These are phyloP conservation scores for Otolemur garnettii DNA, from an alignment of 2,113 vertebrate species.

Conservation along the genomic window DNA sequence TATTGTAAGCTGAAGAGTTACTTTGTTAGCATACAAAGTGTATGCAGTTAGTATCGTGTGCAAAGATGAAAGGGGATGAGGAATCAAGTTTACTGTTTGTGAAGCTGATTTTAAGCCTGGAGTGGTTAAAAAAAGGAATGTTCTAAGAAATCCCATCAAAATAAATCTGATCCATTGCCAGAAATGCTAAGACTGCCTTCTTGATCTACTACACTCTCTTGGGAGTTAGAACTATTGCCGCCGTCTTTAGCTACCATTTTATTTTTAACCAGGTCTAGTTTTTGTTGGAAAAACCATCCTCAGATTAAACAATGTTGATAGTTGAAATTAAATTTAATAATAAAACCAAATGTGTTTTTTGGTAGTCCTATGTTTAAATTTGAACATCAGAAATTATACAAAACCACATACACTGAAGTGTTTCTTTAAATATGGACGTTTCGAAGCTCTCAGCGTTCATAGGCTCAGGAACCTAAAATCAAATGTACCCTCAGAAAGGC, in stretches of 20 bases:
- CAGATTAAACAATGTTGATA: neutral
- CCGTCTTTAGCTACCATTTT: conserved; percentile 65
- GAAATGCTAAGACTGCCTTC: conserved; percentile 62
- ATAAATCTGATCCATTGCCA: conserved; percentile 59
- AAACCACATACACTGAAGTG: neutral
- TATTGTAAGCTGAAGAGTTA: neutral
- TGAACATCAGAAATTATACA: conserved; percentile 43
- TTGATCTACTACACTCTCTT: conserved; percentile 29
- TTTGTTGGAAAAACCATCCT: conserved; percentile 56
- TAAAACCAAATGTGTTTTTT: conserved; percentile 30
- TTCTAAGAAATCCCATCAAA: conserved; percentile 66
- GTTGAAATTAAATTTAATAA: neutral
- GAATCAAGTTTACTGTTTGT: conserved; percentile 5
- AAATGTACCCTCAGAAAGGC: neutral
- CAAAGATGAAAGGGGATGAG: neutral
- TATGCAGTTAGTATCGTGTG: neutral
- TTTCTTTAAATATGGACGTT: conserved; percentile 40
- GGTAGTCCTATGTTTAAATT: conserved; percentile 38
- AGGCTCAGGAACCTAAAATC: neutral
- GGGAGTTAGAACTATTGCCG: conserved; percentile 39
- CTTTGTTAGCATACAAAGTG: neutral
- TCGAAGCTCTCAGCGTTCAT: neutral
- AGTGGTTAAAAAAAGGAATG: conserved; percentile 52
- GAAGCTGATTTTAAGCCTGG: conserved; percentile 10
- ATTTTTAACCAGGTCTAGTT: conserved; percentile 68